A percentile compares a stretch with the other conserved stretches of the same genome.
Evolutionary conservation across 1,140 invertebrate genomes (phyloP).

Genomic region (Drosophila teissieri): DNA sequence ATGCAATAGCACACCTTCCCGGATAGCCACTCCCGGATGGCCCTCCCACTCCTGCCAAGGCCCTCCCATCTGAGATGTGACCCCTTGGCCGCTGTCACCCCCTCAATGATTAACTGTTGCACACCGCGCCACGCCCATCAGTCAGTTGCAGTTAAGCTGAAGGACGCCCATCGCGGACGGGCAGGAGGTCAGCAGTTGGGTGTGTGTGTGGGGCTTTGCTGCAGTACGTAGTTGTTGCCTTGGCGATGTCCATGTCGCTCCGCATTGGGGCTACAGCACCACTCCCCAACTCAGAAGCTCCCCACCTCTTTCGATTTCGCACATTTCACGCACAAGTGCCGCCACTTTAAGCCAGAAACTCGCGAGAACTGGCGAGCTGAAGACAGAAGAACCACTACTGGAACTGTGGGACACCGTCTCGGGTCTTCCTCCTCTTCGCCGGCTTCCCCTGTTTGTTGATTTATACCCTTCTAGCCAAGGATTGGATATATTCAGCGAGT

Average conservation of each 20-base stretch:
- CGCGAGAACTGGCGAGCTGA: slow-evolving; percentile 18
- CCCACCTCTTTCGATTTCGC: slow-evolving; percentile 14
- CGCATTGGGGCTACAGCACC: slow-evolving; percentile 4
- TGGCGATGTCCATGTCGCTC: slow-evolving; percentile 29
- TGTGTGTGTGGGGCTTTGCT: slow-evolving; percentile 1
- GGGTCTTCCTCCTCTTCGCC: not conserved
- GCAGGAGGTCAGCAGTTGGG: slow-evolving; percentile 17
- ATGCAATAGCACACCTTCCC: not conserved
- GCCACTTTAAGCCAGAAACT: slow-evolving; percentile 52
- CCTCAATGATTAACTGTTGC: slow-evolving; percentile 71
- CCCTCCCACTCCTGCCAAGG: not conserved
- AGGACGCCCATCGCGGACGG: slow-evolving; percentile 33
- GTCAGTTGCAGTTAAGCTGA: slow-evolving; percentile 55
- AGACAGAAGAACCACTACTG: slow-evolving; percentile 34
- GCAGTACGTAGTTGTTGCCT: slow-evolving; percentile 28
- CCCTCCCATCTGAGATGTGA: slow-evolving; percentile 20
- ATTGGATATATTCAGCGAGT: slow-evolving; percentile 27
- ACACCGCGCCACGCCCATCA: slow-evolving; percentile 61
- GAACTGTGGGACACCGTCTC: slow-evolving; percentile 13
- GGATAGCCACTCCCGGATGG: slow-evolving; percentile 13
- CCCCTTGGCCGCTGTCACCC: not conserved
- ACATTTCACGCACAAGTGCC: slow-evolving; percentile 54
- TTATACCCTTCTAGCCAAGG: slow-evolving; percentile 6
- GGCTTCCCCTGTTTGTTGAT: slow-evolving; percentile 18
- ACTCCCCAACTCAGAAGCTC: not conserved